A percentile compares a stretch with the other conserved stretches of the same genome.
These are phyloP conservation scores for Cheilosia pagana DNA, from an alignment of 2,888 invertebrate genomes.

Conservation along the genomic window DNA sequence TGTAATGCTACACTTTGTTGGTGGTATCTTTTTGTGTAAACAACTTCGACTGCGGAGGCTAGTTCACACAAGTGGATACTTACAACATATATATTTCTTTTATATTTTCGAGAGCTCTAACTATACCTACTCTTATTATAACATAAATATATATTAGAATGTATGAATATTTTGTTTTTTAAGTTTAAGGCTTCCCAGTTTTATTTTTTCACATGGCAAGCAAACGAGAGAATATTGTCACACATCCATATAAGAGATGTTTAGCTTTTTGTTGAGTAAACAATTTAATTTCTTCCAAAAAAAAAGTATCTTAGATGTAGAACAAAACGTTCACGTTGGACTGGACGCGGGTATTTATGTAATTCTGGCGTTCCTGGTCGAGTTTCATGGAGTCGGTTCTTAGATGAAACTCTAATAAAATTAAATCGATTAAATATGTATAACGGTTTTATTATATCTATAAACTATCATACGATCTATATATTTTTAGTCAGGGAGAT, in stretches of 20 bases:
- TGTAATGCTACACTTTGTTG: neutral
- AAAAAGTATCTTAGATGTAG: constrained; percentile 39
- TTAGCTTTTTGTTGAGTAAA: constrained; percentile 13
- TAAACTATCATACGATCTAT: constrained; percentile 47
- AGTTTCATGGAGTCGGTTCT: constrained; percentile 17
- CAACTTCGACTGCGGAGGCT: neutral
- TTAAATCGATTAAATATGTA: constrained; percentile 29
- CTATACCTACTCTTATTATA: neutral
- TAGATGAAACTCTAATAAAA: neutral
- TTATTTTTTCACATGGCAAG: neutral
- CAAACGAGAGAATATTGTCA: neutral
- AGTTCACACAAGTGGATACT: neutral
- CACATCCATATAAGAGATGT: neutral
- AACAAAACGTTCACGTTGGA: constrained; percentile 26
- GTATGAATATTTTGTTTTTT: constrained; percentile 8
- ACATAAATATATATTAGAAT: constrained; percentile 25
- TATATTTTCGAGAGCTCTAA: constrained; percentile 7
- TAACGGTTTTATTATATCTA: constrained; percentile 56
- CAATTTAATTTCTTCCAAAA: constrained; percentile 61
- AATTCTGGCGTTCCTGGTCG: constrained; percentile 6
- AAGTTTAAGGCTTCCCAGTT: neutral
- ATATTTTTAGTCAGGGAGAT: constrained; percentile 59
- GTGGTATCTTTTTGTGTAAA: neutral
- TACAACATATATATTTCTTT: neutral
- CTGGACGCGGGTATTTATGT: constrained; percentile 8